Evolutionary conservation across 2,888 invertebrate species (phyloP).

Genomic region (Pogonocherus hispidulus): DNA sequence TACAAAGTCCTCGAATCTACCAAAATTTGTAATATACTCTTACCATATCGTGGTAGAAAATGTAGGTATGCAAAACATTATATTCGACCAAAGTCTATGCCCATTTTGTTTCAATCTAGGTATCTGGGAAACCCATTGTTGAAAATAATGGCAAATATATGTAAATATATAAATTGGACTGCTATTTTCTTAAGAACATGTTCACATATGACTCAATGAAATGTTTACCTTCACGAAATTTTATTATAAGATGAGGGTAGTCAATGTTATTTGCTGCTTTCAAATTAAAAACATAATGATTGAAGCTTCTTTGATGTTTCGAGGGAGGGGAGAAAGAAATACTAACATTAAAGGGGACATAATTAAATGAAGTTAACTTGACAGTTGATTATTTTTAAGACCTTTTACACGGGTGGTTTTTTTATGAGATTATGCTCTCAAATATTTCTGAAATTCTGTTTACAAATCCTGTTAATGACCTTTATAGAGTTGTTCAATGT

Average conservation of each 20-base stretch:
- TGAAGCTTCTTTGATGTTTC: background rate
- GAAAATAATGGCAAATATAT: too few relatives aligned
- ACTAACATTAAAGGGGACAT: background rate
- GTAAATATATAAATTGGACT: too few relatives aligned
- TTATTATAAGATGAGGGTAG: background rate
- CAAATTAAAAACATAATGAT: background rate
- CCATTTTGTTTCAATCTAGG: too few relatives aligned
- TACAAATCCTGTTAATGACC: background rate
- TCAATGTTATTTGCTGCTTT: background rate
- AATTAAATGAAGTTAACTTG: slow-evolving; percentile 4
- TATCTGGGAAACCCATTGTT: too few relatives aligned
- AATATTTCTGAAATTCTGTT: slow-evolving; percentile 1
- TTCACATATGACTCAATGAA: too few relatives aligned
- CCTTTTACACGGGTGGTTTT: background rate
- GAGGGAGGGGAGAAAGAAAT: background rate
- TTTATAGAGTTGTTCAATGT: background rate
- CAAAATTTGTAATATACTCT: too few relatives aligned
- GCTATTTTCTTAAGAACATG: too few relatives aligned
- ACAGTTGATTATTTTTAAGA: slow-evolving; percentile 2
- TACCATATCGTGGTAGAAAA: too few relatives aligned
- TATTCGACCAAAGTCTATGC: too few relatives aligned
- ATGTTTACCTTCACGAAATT: too few relatives aligned
- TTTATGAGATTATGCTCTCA: background rate
- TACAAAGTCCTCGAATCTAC: too few relatives aligned
- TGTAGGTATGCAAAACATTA: too few relatives aligned